Base-by-base conservation (phyloP, 2,888 invertebrate genomes). In the Apodemia duryi region DNA sequence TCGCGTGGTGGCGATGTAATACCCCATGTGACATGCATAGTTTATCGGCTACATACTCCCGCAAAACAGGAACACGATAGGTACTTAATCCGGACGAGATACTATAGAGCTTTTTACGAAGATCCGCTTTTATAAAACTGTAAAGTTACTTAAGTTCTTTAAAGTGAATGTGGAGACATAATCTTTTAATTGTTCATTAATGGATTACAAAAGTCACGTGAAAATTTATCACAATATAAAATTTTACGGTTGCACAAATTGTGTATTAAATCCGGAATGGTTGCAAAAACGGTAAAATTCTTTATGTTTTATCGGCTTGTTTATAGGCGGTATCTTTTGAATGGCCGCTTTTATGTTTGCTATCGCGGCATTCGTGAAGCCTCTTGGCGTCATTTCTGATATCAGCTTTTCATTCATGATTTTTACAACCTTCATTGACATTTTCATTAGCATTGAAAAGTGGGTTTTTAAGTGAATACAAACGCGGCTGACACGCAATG, bases 251-350 rank as follows among this genome's bases (percentile, higher is more conserved):
- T 69, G 68, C 70, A 68, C 66, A 67, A 70, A 57, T 13, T 57
- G 57, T 67, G 67, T 67, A 61, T 64, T 54, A 62, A 69, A 63
- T 38, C 62, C 57, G 67, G 69, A 71, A 70, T 73, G 67, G 69
- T 60, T 68, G 67, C 67, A 63, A 65, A 49, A 79, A 77, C 79
- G 76, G 78, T 76, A 75, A 73, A 76, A 67, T 69, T 66, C 68
- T 71, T 71, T 71, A 71, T 74, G 73, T 71, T 79, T 76, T 75
- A 77, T 77, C 71, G 68, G 65, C 72, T 70, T 76, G 71, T 78
- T 78, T 74, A 71, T 66, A 65, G 69, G 65, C 69, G 67, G 69
- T 70, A 62, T 65, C 66, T 69, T 70, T 68, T 63, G 64, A 67
- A 62, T 68, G 62, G 51, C 64, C n/a, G 49, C 13, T 6, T 65